Percentiles rank a stretch among this genome's conserved stretches.
Evolutionary conservation across 1,140 invertebrate species (phyloP).

Genomic region (Drosophila pseudoananassae): DNA sequence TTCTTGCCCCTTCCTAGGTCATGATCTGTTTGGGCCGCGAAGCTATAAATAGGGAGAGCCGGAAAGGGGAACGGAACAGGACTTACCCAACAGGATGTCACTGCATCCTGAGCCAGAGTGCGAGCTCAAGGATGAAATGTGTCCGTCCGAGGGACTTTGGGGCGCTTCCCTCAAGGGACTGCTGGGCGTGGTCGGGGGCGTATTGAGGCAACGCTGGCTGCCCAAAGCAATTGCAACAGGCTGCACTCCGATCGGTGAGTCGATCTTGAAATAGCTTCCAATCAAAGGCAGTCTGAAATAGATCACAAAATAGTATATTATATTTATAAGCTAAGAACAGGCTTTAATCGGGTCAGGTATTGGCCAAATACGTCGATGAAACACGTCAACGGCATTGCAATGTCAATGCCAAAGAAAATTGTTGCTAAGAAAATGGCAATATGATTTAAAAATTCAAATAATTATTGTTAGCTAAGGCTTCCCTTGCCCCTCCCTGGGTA

Average conservation of each 20-base stretch:
- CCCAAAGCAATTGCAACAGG: constrained; percentile 38
- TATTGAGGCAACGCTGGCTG: constrained; percentile 67
- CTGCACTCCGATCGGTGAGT: constrained; percentile 46
- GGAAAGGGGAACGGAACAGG: neutral
- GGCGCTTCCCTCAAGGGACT: constrained; percentile 74
- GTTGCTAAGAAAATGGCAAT: constrained; percentile 12
- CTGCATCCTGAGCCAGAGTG: constrained; percentile 70
- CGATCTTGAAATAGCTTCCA: constrained; percentile 56
- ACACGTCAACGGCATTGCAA: constrained; percentile 13
- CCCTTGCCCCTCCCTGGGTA: constrained; percentile 1
- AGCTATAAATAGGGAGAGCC: constrained; percentile 60
- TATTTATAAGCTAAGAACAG: no score
- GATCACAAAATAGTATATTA: constrained; percentile 8
- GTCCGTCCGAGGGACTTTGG: constrained; percentile 77
- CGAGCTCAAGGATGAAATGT: constrained; percentile 77
- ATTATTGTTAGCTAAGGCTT: constrained; percentile 46
- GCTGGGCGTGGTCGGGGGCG: constrained; percentile 78
- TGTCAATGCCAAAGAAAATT: constrained; percentile 71
- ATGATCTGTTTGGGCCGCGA: constrained; percentile 70
- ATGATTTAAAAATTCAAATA: constrained; percentile 48
- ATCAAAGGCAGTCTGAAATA: constrained; percentile 45
- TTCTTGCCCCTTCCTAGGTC: constrained; percentile 65
- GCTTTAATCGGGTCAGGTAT: no score
- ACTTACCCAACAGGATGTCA: constrained; percentile 80
- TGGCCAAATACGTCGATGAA: no score